Conservation (phyloP, 1,140 invertebrate genomes). For the Sarcophaga peregrina region DNA sequence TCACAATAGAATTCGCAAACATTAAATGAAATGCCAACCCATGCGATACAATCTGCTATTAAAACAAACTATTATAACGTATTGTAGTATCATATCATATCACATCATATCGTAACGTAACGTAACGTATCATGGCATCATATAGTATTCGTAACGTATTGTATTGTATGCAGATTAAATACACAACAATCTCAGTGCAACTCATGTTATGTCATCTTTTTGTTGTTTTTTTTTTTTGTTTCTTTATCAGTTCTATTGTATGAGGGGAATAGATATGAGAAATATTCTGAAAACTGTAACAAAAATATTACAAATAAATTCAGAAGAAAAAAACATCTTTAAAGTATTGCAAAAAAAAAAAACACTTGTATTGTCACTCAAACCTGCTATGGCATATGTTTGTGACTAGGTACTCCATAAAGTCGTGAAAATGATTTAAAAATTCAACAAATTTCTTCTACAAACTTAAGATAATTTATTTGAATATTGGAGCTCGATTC, state of each 20-base stretch:
- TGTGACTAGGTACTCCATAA: not conserved
- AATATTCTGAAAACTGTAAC: not conserved
- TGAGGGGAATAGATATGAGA: too few species aligned
- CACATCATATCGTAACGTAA: not conserved
- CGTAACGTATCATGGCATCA: too few species aligned
- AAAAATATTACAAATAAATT: constrained; percentile 20
- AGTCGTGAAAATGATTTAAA: too few species aligned
- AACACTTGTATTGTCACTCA: not conserved
- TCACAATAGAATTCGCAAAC: not conserved
- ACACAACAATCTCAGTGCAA: not conserved
- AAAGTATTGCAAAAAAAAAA: not conserved
- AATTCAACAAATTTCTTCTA: too few species aligned
- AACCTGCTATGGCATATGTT: not conserved
- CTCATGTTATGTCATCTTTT: not conserved
- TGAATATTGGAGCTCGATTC: too few species aligned
- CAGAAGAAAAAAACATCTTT: not conserved
- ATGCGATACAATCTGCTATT: too few species aligned
- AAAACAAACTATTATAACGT: not conserved
- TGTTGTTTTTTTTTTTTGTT: not conserved
- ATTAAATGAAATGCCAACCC: too few species aligned
- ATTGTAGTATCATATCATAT: not conserved
- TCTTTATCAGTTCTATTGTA: too few species aligned
- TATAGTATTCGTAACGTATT: too few species aligned
- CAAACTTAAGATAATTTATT: too few species aligned
- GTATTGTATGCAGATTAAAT: not conserved